Evolutionary conservation across 1,140 invertebrate species (phyloP).

Genomic region (Acarapis woodi): DNA sequence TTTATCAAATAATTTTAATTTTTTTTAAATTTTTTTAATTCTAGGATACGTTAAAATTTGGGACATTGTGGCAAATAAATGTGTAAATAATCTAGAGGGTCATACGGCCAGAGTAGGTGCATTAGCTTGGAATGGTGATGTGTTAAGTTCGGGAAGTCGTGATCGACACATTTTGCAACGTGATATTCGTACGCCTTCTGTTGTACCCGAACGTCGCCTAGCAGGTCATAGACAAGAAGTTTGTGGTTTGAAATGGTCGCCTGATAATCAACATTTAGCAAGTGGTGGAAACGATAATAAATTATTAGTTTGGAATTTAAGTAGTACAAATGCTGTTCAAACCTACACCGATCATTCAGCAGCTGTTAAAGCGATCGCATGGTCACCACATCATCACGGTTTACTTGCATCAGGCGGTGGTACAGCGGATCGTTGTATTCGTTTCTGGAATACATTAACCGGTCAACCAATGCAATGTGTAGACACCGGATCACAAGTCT

Average conservation of each 20-base stretch:
- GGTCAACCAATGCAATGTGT: conserved; percentile 94
- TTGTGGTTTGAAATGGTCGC: conserved; percentile 97
- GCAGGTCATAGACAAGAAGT: conserved; percentile 82
- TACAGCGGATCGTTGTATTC: conserved; percentile 84
- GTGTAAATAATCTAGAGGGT: conserved; percentile 59
- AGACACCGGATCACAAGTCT: conserved; percentile 92
- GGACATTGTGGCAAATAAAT: conserved; percentile 83
- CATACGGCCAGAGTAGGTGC: conserved; percentile 68
- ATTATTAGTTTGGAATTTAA: conserved; percentile 87
- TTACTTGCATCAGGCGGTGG: conserved; percentile 87
- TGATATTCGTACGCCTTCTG: conserved; percentile 59
- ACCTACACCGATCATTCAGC: conserved; percentile 92
- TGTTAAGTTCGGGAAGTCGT: conserved; percentile 77
- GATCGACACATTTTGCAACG: conserved; percentile 78
- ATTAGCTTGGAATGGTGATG: conserved; percentile 90
- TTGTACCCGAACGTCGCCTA: conserved; percentile 41
- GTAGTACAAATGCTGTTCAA: conserved; percentile 58
- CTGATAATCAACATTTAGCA: conserved; percentile 87
- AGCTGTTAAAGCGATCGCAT: conserved; percentile 95
- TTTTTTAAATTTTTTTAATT: too few species aligned
- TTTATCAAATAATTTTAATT: too few species aligned
- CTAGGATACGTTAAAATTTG: conserved; percentile 89
- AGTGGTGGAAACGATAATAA: conserved; percentile 98
- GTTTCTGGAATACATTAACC: conserved; percentile 99
- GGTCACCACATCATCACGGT: conserved; percentile 97